These are phyloP conservation scores for Laupala kohalensis DNA, from an alignment of 1,140 invertebrate genomes.

Conservation along the genomic window DNA sequence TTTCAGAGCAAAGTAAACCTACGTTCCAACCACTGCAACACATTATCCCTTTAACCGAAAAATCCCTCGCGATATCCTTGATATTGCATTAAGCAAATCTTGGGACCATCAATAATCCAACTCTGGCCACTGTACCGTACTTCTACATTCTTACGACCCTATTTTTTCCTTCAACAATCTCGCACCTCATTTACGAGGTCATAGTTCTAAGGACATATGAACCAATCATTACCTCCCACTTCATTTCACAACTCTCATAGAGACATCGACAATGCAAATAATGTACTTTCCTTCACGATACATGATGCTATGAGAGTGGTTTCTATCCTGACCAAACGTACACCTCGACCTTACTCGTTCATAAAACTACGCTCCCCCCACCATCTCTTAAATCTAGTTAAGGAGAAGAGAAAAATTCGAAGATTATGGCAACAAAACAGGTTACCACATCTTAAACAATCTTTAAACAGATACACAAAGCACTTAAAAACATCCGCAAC, in stretches of 20 bases:
- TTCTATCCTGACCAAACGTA: background rate
- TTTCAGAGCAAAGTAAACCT: background rate
- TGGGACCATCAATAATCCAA: background rate
- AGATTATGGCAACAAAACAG: background rate
- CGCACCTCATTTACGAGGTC: background rate
- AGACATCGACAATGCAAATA: background rate
- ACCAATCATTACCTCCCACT: background rate
- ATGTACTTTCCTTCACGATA: background rate
- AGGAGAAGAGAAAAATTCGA: background rate
- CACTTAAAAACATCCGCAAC: too few species aligned
- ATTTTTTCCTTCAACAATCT: background rate
- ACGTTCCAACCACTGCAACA: background rate
- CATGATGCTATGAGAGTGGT: background rate
- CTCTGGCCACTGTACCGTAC: background rate
- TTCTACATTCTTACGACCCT: background rate
- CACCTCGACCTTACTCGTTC: background rate
- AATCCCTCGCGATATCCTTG: background rate
- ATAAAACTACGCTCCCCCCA: background rate
- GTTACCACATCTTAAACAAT: background rate
- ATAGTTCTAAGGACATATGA: background rate
- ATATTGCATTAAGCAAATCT: background rate
- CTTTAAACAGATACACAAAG: too few species aligned
- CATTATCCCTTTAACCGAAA: too few species aligned
- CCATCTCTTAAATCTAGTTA: background rate
- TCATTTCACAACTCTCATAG: background rate